Percentiles rank a stretch among this genome's conserved stretches.
These are phyloP conservation scores for Pecten maximus DNA, from an alignment of 2,888 invertebrate species.

Conservation along the genomic window DNA sequence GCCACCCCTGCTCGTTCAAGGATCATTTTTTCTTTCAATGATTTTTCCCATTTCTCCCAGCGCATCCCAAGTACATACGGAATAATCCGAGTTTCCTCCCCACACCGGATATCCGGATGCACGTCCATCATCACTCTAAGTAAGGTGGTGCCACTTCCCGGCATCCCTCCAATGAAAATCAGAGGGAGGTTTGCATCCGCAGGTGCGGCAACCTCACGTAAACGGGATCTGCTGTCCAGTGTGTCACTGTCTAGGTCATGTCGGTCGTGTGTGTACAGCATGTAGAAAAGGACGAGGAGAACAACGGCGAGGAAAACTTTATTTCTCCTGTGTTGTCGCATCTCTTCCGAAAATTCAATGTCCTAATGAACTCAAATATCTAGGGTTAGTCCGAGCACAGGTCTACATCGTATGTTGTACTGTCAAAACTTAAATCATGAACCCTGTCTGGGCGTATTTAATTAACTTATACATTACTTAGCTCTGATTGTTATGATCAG, in stretches of 20 bases:
- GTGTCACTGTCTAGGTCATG: not conserved
- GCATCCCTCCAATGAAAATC: conserved; percentile 92
- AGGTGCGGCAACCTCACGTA: not conserved
- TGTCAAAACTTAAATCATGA: not conserved
- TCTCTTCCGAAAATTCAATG: not conserved
- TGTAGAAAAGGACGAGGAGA: not conserved
- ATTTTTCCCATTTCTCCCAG: conserved; percentile 95
- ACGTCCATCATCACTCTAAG: conserved; percentile 99
- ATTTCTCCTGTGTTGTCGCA: not conserved
- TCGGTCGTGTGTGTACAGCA: not conserved
- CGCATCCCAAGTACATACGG: conserved; percentile 97
- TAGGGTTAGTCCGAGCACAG: not conserved
- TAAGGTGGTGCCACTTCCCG: conserved; percentile 97
- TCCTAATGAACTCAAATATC: too few species aligned
- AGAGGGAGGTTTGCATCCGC: conserved; percentile 85
- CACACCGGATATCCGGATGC: conserved; percentile 97
- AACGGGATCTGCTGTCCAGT: not conserved
- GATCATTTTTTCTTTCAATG: conserved; percentile 83
- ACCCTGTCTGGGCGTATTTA: not conserved
- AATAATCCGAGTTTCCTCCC: conserved; percentile 96
- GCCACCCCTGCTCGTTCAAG: conserved; percentile 86
- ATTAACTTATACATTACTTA: too few species aligned
- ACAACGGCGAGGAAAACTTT: not conserved
- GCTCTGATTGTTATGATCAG: not conserved
- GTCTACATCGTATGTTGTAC: not conserved